These are phyloP conservation scores for Argyra leucocephala DNA, from an alignment of 2,888 invertebrate genomes.

Conservation along the genomic window DNA sequence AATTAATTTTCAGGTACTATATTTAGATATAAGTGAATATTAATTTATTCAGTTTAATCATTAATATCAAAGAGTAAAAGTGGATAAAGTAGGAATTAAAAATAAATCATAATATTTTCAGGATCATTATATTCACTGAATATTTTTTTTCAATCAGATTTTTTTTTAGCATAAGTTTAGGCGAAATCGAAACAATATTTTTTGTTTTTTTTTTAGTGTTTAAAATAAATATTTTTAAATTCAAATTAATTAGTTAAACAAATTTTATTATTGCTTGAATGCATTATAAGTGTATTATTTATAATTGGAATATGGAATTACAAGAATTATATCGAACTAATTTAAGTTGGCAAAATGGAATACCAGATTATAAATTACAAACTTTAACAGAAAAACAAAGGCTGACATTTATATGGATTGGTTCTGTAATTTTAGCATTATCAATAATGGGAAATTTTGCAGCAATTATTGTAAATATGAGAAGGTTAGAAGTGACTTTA, in stretches of 20 bases:
- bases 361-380: constrained; percentile 14
- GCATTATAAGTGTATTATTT: neutral
- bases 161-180: neutral
- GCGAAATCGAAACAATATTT: neutral
- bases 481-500: too few relatives aligned
- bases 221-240: neutral
- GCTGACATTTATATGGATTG: constrained; percentile 12
- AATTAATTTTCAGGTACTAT: too few relatives aligned
- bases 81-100: too few relatives aligned
- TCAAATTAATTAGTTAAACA: too few relatives aligned
- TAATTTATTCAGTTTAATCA: too few relatives aligned
- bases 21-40: too few relatives aligned
- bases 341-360: neutral
- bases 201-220: neutral
- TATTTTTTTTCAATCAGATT: too few relatives aligned
- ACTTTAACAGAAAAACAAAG: constrained; percentile 13
- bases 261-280: neutral
- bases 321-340: neutral
- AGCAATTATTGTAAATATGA: constrained; percentile 22
- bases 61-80: too few relatives aligned
- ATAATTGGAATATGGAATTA: neutral
- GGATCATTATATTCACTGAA: too few relatives aligned
- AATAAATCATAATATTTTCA: too few relatives aligned
- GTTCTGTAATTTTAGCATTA: constrained; percentile 17
- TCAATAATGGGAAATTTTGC: constrained; percentile 24